phyloP scores from a whole-genome alignment of 1,140 invertebrate species.

The Drosophila ananassae region DNA sequence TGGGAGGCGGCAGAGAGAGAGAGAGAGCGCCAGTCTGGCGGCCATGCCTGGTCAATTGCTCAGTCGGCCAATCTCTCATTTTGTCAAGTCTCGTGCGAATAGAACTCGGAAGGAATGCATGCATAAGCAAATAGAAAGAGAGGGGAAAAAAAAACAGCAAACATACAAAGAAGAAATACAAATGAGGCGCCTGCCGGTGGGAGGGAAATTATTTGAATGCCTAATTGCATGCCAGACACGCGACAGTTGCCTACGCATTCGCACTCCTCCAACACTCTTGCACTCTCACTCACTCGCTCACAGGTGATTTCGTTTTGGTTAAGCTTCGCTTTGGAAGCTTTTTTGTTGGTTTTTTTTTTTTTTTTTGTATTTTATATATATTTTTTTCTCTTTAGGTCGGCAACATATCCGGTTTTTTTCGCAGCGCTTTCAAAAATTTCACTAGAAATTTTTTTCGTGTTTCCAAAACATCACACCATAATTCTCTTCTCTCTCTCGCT shows the following conservation, averaged over 20 bases:
- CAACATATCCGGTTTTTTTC: slow-evolving; percentile 78
- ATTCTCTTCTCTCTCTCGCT: slow-evolving; percentile 9
- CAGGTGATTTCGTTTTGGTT: slow-evolving; percentile 65
- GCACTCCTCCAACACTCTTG: background rate
- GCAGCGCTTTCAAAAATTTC: slow-evolving; percentile 77
- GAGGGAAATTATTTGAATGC: slow-evolving; percentile 66
- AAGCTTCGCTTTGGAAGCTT: slow-evolving; percentile 62
- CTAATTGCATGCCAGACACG: slow-evolving; percentile 82
- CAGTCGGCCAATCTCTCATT: background rate
- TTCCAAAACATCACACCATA: slow-evolving; percentile 37
- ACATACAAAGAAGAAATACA: slow-evolving; percentile 40
- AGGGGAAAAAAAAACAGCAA: slow-evolving; percentile 29
- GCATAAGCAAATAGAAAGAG: slow-evolving; percentile 24
- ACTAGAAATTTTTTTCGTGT: slow-evolving; percentile 68
- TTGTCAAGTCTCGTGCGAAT: slow-evolving; percentile 49
- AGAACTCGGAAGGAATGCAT: slow-evolving; percentile 22
- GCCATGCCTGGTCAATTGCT: slow-evolving; percentile 7
- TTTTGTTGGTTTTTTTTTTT: slow-evolving; percentile 33
- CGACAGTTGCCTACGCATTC: slow-evolving; percentile 59
- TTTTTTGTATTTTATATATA: slow-evolving; percentile 3
- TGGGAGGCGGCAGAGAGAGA: background rate
- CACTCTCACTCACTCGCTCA: slow-evolving; percentile 40
- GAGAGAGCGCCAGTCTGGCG: slow-evolving; percentile 58
- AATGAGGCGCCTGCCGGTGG: slow-evolving; percentile 27
- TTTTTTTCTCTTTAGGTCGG: slow-evolving; percentile 28